Evolutionary conservation across 2,797 vertebrate species (phyloP), one percentile per base, ranked within the genome.

Genomic region (Arctocebus calabarensis): DNA sequence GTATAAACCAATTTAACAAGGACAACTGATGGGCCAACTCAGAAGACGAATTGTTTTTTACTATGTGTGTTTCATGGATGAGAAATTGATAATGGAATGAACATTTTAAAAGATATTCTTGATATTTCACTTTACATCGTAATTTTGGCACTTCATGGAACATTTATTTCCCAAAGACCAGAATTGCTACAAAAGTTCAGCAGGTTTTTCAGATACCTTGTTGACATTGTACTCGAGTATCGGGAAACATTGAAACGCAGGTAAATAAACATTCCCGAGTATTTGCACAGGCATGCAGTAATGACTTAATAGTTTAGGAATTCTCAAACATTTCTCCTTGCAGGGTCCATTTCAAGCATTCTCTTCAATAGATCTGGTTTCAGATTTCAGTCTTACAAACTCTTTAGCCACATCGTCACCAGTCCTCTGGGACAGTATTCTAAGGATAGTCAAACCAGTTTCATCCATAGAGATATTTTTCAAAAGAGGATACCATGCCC

Each of bases 71-170:
- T 92, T 94, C 83, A 61, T 83, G 95, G 97, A 84, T 19, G 92
- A 97, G 93, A 84, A 84, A 94, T 81, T 89, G 88, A 45, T 68
- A 90, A 96, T 91, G 96, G 96, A 84, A 91, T 62, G 68, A 98
- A 97, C 98, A 97, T 98, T 99, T 98, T 96, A 99, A 99, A 99
- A 98, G 98, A 99, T 98, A 98, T 84, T 98, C 98, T 96, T 91
- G 81, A 96, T 97, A 92, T 73, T 98, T 98, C 94, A 98, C 95
- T 97, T 97, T 92, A 96, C 95, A 90, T 98, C 97, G 98, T 98
- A 98, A 98, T 99, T 99, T 99, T 99, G 99, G 99, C 99, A 99
- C 99, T 99, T 99, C 98, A 99, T 99, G 99, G 99, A 99, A 99
- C 99, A 98, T 99, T 99, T 98, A 98, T 98, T 99, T 99, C 99